These are phyloP conservation scores for Vespertilio murinus DNA, from an alignment of 2,797 vertebrate species.

Conservation along the genomic window DNA sequence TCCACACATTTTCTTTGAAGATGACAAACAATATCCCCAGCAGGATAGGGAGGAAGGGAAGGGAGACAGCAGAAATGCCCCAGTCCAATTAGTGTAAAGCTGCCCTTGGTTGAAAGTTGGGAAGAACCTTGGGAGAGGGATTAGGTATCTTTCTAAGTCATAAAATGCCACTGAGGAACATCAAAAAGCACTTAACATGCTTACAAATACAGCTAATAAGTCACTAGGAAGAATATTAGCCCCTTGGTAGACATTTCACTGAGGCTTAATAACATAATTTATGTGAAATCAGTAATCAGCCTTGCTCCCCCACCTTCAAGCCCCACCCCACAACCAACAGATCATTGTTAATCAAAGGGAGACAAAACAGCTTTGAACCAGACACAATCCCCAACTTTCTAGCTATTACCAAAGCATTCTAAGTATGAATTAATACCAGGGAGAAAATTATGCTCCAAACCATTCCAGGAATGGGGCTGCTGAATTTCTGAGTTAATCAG, in stretches of 20 bases:
- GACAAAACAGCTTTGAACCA: not conserved
- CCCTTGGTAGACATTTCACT: not conserved
- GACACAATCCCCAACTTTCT: not conserved
- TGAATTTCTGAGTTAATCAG: slow-evolving; percentile 41
- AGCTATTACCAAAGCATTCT: not conserved
- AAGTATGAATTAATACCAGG: not conserved
- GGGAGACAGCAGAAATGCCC: not conserved
- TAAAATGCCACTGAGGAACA: not conserved
- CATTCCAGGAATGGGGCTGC: slow-evolving; percentile 2
- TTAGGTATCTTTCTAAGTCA: not conserved
- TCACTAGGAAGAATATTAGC: not conserved
- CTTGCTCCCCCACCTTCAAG: not conserved
- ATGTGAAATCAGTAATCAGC: not conserved
- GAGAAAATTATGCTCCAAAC: slow-evolving; percentile 20
- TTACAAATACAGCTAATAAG: slow-evolving; percentile 40
- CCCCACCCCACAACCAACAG: not conserved
- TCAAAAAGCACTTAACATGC: not conserved
- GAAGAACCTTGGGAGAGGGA: not conserved
- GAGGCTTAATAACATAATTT: not conserved
- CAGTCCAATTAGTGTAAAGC: not conserved
- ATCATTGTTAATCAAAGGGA: not conserved
- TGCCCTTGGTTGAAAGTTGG: not conserved
- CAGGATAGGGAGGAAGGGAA: not conserved
- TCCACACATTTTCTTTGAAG: not conserved
- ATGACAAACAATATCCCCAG: not conserved